phyloP scores from a whole-genome alignment of 2,113 vertebrate genomes.

The human region DNA sequence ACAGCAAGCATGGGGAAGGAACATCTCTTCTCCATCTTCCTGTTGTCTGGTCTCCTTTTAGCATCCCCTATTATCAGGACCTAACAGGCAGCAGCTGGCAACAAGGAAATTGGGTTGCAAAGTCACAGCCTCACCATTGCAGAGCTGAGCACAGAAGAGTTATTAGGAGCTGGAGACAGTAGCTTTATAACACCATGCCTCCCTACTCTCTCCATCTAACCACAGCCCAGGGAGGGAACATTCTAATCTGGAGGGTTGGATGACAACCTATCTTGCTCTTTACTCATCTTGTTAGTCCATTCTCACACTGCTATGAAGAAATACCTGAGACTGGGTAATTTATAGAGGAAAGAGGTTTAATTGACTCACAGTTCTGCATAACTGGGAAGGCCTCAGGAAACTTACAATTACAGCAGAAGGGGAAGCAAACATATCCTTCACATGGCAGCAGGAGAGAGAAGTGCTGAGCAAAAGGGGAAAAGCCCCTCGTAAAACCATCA shows the following conservation, averaged over 20 bases:
- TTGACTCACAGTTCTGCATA: too few species aligned
- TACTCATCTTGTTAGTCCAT: too few species aligned
- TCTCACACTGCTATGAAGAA: too few species aligned
- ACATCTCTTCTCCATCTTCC: not conserved
- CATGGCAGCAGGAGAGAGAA: too few species aligned
- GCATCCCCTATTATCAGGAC: not conserved
- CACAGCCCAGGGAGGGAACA: not conserved
- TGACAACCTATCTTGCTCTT: not conserved
- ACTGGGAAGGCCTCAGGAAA: too few species aligned
- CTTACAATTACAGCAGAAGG: too few species aligned
- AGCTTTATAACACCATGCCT: not conserved
- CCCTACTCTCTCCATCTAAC: not conserved
- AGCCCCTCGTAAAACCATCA: too few species aligned
- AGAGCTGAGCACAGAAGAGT: not conserved
- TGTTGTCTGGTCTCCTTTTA: not conserved
- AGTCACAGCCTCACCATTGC: not conserved
- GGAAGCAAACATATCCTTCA: too few species aligned
- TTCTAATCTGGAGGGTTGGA: not conserved
- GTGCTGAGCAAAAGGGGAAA: too few species aligned
- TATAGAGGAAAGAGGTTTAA: too few species aligned
- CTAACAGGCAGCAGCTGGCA: not conserved
- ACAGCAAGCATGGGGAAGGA: not conserved
- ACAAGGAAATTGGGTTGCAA: not conserved
- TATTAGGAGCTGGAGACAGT: not conserved
- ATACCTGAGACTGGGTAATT: too few species aligned